Percentiles rank a stretch among this genome's conserved stretches.
phyloP scores from a whole-genome alignment of 92 coral and sea anemone species.

The Porites rus region DNA sequence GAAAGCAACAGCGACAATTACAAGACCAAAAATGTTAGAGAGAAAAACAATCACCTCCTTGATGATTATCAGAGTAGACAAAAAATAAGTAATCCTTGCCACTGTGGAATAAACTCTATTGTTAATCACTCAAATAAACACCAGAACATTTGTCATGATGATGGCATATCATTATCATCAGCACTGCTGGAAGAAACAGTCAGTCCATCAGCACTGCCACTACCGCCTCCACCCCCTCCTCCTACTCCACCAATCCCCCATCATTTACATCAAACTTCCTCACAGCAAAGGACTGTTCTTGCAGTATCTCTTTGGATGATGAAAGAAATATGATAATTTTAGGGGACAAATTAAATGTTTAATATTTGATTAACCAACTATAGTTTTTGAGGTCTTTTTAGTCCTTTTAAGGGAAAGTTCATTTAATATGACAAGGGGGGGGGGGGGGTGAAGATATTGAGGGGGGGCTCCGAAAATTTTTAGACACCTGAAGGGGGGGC shows the following conservation, averaged over 20 bases:
- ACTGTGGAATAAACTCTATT: not conserved
- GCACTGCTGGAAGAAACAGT: not conserved
- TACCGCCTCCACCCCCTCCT: conserved; percentile 61
- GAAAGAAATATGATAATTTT: conserved; percentile 49
- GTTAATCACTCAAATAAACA: not conserved
- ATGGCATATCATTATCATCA: not conserved
- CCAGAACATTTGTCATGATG: not conserved
- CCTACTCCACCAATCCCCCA: conserved; percentile 58
- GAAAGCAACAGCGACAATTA: not conserved
- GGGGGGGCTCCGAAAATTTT: too few species aligned
- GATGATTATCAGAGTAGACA: not conserved
- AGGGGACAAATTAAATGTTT: too few species aligned
- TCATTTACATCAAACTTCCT: not conserved
- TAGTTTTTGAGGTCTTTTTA: too few species aligned
- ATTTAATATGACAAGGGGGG: too few species aligned
- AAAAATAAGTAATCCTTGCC: not conserved
- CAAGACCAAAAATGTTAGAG: not conserved
- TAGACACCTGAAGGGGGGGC: too few species aligned
- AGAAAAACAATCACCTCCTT: not conserved
- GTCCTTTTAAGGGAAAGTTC: too few species aligned
- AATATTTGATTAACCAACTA: too few species aligned
- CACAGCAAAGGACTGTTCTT: conserved; percentile 15
- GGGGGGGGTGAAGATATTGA: too few species aligned
- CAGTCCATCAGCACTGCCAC: not conserved
- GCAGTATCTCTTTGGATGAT: conserved; percentile 71